Conservation (phyloP, 2,113 vertebrate genomes). For the Clinocottus analis region DNA sequence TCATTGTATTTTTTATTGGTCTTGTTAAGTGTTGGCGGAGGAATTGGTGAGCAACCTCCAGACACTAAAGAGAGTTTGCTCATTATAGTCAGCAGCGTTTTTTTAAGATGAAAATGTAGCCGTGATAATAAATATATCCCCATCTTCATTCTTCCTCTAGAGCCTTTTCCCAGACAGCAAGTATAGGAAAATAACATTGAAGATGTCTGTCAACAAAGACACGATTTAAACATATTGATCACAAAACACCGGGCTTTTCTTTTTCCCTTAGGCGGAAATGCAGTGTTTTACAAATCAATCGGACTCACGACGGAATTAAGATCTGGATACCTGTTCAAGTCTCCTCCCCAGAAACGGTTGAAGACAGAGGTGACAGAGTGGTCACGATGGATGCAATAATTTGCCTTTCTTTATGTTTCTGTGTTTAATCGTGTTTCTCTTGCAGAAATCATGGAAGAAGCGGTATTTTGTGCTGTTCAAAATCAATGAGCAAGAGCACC, state of each 20-base stretch:
- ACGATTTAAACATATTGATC: background rate
- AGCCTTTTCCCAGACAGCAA: background rate
- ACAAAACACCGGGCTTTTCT: background rate
- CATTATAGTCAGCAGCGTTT: background rate
- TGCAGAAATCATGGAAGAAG: constrained; percentile 77
- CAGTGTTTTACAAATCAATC: constrained; percentile 59
- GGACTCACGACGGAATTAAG: constrained; percentile 40
- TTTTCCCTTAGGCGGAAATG: constrained; percentile 19
- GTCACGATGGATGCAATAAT: background rate
- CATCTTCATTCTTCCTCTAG: background rate
- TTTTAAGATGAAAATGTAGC: too few relatives aligned
- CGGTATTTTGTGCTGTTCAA: constrained; percentile 72
- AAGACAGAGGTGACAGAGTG: constrained; percentile 59
- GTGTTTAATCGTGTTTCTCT: background rate
- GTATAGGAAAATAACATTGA: background rate
- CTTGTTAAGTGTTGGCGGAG: background rate
- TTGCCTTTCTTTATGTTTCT: background rate
- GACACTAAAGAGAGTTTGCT: background rate
- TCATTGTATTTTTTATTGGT: too few relatives aligned
- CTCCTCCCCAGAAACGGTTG: constrained; percentile 63
- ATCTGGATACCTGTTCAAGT: constrained; percentile 78
- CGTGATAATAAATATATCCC: too few relatives aligned
- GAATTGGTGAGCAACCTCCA: background rate
- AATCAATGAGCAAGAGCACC: constrained; percentile 41
- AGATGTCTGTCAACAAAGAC: background rate